A percentile compares a stretch with the other conserved stretches of the same genome.
Evolutionary conservation across 2,888 invertebrate species (phyloP).

Genomic region (Drosophila kambysellisi): DNA sequence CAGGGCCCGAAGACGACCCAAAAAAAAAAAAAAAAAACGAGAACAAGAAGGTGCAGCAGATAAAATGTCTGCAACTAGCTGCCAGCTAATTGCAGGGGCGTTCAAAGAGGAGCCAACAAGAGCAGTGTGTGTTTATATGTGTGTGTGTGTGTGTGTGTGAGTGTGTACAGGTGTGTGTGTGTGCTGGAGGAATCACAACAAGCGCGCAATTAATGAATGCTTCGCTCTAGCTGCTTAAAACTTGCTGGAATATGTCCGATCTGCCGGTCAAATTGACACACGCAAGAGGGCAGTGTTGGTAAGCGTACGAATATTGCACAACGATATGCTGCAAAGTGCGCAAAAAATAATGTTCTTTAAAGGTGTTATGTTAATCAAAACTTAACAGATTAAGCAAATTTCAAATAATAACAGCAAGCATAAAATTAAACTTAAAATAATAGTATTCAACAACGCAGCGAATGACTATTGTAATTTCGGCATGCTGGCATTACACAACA

Average conservation of each 20-base stretch:
- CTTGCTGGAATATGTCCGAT: constrained; percentile 17
- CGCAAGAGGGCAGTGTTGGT: constrained; percentile 11
- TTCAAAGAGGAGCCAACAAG: constrained; percentile 4
- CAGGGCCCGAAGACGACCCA: constrained; percentile 51
- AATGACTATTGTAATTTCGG: background rate
- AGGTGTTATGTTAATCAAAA: background rate
- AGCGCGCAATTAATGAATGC: constrained; percentile 52
- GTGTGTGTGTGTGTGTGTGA: background rate
- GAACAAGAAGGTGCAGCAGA: constrained; percentile 10
- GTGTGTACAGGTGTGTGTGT: background rate
- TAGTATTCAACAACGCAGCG: constrained; percentile 7
- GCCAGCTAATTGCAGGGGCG: constrained; percentile 65
- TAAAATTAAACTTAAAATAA: background rate
- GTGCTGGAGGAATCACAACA: constrained; percentile 19
- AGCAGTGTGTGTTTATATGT: background rate
- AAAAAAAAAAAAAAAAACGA: constrained; percentile 32
- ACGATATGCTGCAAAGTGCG: background rate
- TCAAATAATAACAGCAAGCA: background rate
- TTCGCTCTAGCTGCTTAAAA: background rate
- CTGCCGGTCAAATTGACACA: constrained; percentile 26
- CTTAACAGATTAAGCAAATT: background rate
- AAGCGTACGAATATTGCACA: no score
- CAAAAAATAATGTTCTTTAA: background rate
- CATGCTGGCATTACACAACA: constrained; percentile 10
- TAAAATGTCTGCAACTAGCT: constrained; percentile 39